Conservation (phyloP, 2,888 invertebrate species). For the Sesamia inferens region DNA sequence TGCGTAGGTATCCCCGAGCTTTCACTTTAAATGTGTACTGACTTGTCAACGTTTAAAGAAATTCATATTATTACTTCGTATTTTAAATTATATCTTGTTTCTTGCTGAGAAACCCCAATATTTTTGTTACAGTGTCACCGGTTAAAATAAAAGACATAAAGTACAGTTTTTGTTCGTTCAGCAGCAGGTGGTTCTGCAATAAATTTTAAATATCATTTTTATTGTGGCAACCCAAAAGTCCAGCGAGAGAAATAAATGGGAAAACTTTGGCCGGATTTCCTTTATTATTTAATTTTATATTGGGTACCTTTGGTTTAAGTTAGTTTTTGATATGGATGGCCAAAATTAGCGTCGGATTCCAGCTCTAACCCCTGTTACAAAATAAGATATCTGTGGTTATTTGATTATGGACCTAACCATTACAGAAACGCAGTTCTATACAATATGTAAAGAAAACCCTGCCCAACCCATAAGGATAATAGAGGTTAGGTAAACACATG, state of each 20-base stretch:
- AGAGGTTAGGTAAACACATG: too few relatives aligned
- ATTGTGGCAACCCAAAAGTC: constrained; percentile 57
- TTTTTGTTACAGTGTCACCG: constrained; percentile 9
- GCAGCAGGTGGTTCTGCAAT: constrained; percentile 48
- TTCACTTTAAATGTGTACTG: too few relatives aligned
- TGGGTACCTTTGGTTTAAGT: constrained; percentile 20
- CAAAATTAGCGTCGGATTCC: too few relatives aligned
- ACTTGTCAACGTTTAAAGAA: too few relatives aligned
- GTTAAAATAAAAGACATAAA: constrained; percentile 39
- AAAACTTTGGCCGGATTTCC: constrained; percentile 38
- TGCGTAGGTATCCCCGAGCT: too few relatives aligned
- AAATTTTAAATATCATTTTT: constrained; percentile 54
- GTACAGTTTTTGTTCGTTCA: constrained; percentile 19
- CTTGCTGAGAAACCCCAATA: neutral
- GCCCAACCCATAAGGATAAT: too few relatives aligned
- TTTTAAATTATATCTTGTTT: neutral
- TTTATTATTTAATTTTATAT: constrained; percentile 46
- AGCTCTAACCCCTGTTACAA: too few relatives aligned
- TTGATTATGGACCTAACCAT: too few relatives aligned
- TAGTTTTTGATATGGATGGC: neutral
- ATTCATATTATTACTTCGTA: neutral
- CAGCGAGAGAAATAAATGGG: constrained; percentile 46
- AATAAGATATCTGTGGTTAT: too few relatives aligned
- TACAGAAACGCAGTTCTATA: too few relatives aligned
- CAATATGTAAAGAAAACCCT: too few relatives aligned